Evolutionary conservation across 2,888 invertebrate species (phyloP), one percentile per base, ranked within the genome.

Genomic region (Doris montereyensis): DNA sequence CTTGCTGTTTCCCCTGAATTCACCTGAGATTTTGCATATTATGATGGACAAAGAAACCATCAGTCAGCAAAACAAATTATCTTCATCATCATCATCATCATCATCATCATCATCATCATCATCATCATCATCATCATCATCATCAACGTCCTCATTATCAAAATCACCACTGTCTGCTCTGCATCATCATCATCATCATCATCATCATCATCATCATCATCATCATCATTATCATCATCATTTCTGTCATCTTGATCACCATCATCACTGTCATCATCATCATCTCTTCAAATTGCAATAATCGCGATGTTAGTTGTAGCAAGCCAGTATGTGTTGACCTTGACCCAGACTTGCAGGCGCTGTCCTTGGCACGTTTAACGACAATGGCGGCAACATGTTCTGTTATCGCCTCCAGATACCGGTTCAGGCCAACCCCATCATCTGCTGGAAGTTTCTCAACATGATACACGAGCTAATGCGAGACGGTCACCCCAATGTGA

Each of bases 401-500:
- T 99, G 99, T 99, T 93, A 94, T 79, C 93, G 94, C 65, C 90
- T 93, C 77, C 93, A 95, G 41, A 94, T 96, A 83, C 97, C 96
- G 8, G 92, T 97, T 0, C 96, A 97, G 92, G 98, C 97, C 87
- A 96, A 97, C 93, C 95, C 97, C 82, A 97, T 99, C 87, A 95
- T 97, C 71, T 97, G 98, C 34, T 99, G 99, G 99, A 99, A 99
- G 93, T 97, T 99, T 92, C 98, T 98, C 89, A 97, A 99, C 93
- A 96, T 99, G 83, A 93, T 99, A 28, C 99, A 99, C 92, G 99
- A 99, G 86, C 93, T 99, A 76, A 93, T 99, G 81, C 94, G 98
- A 21, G 99, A 99, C 92, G 99, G 98, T 0, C 98, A 99, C 92
- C 95, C 95, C 21, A 94, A 96, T 87, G 96, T 96, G 78, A 88